phyloP scores from a whole-genome alignment of 2,113 vertebrate genomes.

The Orthonyx spaldingii region DNA sequence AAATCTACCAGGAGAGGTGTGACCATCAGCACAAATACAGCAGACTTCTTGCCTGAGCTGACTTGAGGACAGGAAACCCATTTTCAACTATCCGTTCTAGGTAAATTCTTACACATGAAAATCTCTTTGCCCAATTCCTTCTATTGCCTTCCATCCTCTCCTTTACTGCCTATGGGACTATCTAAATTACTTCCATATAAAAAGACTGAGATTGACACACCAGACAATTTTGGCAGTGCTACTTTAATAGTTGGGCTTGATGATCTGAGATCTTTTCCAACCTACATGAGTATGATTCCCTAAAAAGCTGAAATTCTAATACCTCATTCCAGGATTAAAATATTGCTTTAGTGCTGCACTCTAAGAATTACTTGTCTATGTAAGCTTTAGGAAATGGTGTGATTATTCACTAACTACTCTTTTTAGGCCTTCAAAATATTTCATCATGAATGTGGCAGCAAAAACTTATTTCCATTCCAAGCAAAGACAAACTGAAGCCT shows the following conservation, averaged over 20 bases:
- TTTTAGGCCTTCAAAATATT: slow-evolving; percentile 55
- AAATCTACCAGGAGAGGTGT: not conserved
- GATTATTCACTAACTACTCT: slow-evolving; percentile 59
- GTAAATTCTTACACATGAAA: not conserved
- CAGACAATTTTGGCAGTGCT: not conserved
- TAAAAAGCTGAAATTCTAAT: not conserved
- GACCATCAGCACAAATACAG: not conserved
- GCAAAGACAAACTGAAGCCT: not conserved
- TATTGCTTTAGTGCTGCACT: not conserved
- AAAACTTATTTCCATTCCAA: not conserved
- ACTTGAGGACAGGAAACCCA: not conserved
- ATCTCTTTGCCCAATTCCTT: not conserved
- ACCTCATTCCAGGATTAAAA: not conserved
- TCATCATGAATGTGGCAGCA: not conserved
- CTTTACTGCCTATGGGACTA: not conserved
- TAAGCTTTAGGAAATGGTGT: slow-evolving; percentile 21
- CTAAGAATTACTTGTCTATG: not conserved
- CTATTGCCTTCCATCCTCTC: not conserved
- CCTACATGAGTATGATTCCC: not conserved
- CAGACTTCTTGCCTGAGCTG: not conserved
- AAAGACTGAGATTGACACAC: not conserved
- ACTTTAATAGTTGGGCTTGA: not conserved
- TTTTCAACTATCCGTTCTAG: not conserved
- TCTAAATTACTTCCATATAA: not conserved
- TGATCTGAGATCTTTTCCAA: not conserved